Base-by-base conservation (phyloP, 37 sponge, comb jelly and placozoan species). In the Crambe crambe region DNA sequence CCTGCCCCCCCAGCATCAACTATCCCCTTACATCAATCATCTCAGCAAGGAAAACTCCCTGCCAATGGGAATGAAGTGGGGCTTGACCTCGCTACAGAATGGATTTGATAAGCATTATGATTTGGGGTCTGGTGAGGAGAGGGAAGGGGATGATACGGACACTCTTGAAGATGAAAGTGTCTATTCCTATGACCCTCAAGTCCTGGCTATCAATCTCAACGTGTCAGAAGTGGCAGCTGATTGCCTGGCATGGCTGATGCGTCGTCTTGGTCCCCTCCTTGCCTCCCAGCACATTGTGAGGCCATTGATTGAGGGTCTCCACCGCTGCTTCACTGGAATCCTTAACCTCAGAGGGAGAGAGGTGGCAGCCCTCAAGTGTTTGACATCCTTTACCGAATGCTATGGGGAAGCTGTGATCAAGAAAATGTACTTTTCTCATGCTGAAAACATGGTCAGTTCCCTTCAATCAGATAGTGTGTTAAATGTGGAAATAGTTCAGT, bases 251-350 rank as follows among this genome's bases (percentile, higher is more conserved):
- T 95, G 95, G 95, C 56, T 95, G 89, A 22, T 78, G 37, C 60
- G 79, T 42, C 65, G 90, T 12, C 77, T 95, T 21, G 92, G 92
- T 0, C 95, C 95, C 18, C 9, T 95, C 29, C 64, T 95, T 38
- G 60, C 86, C 26, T 83, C 95, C 10, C 36, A 65, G 51, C 83
- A 95, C 72, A 87, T 95, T 42, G 75, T 65, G 4, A 57, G 64
- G 20, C 92, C 95, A 0, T 75, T 95, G 42, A 56, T 88, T 70
- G 85, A 92, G 22, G 42, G 60, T 38, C 56, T 92, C 41, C 81
- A 87, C 26, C 74, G 85, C 43, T 88, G 89, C 77, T 92, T 92
- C 64, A 59, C 70, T 12, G 74, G 85, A 4, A 37, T 84, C 8
- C 44, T 70, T 6, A 25, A 39, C 54, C 35, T 38, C n/a, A 62